phyloP scores from a whole-genome alignment of 2,888 invertebrate genomes.

The Meteorus colon region DNA sequence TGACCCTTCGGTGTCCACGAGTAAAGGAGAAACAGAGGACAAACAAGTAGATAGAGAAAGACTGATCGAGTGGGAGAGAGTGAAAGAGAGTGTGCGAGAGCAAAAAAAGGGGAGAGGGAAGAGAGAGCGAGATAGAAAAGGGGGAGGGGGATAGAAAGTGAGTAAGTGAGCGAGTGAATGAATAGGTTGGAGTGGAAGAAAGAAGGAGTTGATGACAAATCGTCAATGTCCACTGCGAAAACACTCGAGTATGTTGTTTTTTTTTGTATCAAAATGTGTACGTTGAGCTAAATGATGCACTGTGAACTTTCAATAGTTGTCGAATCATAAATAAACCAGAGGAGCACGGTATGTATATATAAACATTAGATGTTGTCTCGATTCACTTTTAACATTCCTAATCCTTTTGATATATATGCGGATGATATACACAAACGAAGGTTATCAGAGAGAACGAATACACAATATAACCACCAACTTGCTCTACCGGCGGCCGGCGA shows the following conservation, averaged over 20 bases:
- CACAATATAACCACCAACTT: conserved; percentile 38
- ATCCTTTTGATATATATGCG: not conserved
- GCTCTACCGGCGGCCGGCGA: conserved; percentile 64
- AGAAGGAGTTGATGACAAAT: not conserved
- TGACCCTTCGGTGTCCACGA: not conserved
- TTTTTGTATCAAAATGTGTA: too few relatives aligned
- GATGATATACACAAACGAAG: not conserved
- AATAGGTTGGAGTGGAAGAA: too few relatives aligned
- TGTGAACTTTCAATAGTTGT: not conserved
- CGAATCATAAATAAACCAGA: not conserved
- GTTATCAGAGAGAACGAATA: not conserved
- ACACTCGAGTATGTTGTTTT: not conserved
- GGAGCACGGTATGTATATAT: not conserved
- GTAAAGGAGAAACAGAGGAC: conserved; percentile 3
- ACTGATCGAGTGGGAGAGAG: not conserved
- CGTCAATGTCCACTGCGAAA: not conserved
- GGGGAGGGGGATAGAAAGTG: not conserved
- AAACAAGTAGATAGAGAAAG: conserved; percentile 3
- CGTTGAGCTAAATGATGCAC: not conserved
- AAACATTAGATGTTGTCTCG: not conserved
- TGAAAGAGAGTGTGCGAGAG: not conserved
- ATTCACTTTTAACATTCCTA: not conserved
- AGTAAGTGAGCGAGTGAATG: not conserved
- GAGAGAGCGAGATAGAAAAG: not conserved
- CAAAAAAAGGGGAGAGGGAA: not conserved